Base-by-base conservation (phyloP, 2,888 invertebrate species). In the Ischnura elegans region DNA sequence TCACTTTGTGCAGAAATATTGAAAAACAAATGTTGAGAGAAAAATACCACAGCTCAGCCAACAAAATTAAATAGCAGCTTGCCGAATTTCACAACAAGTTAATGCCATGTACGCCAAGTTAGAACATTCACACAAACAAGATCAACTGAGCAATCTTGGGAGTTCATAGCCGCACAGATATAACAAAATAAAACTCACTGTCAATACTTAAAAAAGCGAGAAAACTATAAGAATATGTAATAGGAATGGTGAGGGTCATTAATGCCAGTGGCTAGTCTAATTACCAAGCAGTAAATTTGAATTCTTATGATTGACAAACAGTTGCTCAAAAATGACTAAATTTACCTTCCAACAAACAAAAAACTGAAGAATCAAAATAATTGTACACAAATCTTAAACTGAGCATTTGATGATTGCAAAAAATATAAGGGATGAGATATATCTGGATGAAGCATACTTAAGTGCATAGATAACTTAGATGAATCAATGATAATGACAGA, bases 351-450 rank as follows among this genome's bases (percentile, higher is more conserved):
- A 61, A 90, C 90, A 90, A 61, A 42, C 61, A 51, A 45, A 21
- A 61, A 90, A 90, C 43, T 43, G 90, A 90, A 90, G 61, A 66
- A 45, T 21, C 29, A 42, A 19, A 87, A 61, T 90, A 43, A 42
- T 90, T 90, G 43, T 90, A 42, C 25, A 90, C 90, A 90, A 90
- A 90, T 61, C 90, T 90, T 90, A 90, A 90, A 90, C 43, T 90
- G 90, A 90, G 90, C 90, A 90, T 90, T 90, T 55, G 61, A 90
- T 90, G 43, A 61, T 90, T 61, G 61, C 61, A 45, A 61, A 90
- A 90, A 51, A 61, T 61, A 61, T 43, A 46, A 86, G n/a, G 46
- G 21, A 46, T 46, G 61, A 90, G 45, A 61, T 66, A 66, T 61
- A 42, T 90, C 61, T n/a, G 90, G 90, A 90, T 61, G 90, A 90